Evolutionary conservation across 2,113 vertebrate genomes (phyloP).

Genomic region (Crotalus tigris): DNA sequence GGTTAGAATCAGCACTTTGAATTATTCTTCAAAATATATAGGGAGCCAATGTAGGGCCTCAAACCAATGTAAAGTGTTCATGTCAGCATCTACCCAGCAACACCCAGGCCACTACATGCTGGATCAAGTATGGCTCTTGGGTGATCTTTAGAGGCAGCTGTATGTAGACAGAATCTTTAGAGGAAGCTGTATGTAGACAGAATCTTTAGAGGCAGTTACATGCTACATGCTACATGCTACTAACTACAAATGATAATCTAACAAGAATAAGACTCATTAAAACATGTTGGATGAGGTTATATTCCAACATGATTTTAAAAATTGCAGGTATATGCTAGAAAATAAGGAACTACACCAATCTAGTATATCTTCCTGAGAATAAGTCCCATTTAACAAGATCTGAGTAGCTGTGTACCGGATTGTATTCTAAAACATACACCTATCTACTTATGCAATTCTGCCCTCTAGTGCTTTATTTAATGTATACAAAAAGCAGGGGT

Average conservation of each 20-base stretch:
- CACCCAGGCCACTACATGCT: neutral
- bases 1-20: neutral
- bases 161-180: neutral
- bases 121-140: neutral
- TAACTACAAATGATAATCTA: neutral
- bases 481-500: neutral
- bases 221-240: neutral
- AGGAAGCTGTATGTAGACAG: too few relatives aligned
- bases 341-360: neutral
- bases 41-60: neutral
- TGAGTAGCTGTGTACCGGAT: neutral
- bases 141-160: neutral
- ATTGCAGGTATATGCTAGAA: neutral
- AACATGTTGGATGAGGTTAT: neutral
- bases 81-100: neutral
- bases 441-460: neutral
- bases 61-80: neutral
- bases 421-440: neutral
- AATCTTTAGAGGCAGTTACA: too few relatives aligned
- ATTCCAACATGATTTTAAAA: neutral
- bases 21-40: neutral
- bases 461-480: constrained; percentile 33
- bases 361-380: neutral
- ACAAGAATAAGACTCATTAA: neutral
- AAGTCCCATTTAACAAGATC: neutral